Conservation (phyloP, 1,140 invertebrate species). For the Zaprionus camerounensis region DNA sequence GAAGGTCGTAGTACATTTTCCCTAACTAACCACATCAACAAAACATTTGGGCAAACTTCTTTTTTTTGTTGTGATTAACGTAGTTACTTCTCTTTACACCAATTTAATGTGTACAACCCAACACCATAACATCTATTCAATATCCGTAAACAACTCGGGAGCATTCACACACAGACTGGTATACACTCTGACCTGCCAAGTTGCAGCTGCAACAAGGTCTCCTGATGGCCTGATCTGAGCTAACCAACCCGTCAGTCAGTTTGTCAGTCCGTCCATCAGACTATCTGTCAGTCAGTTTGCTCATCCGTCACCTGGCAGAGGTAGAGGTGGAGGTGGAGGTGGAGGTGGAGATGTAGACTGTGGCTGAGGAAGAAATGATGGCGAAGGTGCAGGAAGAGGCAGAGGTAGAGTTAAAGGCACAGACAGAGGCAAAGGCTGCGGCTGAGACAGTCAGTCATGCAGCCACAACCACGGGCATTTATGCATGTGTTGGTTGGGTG, state of each 20-base stretch:
- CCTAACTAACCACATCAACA: no score
- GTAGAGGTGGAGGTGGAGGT: background rate
- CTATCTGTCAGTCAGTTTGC: slow-evolving; percentile 3
- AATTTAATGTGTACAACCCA: slow-evolving; percentile 27
- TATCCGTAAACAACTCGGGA: slow-evolving; percentile 27
- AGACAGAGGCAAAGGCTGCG: background rate
- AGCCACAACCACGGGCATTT: slow-evolving; percentile 22
- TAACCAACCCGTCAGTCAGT: slow-evolving; percentile 35
- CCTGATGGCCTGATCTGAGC: slow-evolving; percentile 17
- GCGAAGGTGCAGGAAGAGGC: background rate
- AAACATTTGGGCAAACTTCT: no score
- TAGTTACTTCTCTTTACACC: slow-evolving; percentile 20
- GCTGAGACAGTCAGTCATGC: slow-evolving; percentile 28
- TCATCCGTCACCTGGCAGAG: slow-evolving; percentile 2
- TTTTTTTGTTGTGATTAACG: no score
- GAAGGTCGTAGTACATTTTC: no score
- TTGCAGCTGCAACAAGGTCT: slow-evolving; percentile 53
- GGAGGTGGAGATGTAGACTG: background rate
- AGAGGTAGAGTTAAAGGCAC: no score
- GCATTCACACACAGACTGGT: slow-evolving; percentile 7
- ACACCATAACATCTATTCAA: slow-evolving; percentile 39
- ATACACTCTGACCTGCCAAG: slow-evolving; percentile 36
- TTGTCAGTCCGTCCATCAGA: slow-evolving; percentile 11
- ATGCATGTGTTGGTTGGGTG: slow-evolving; percentile 21
- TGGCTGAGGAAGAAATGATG: background rate